Base-by-base conservation (phyloP, 2,797 vertebrate species). In the Schizopygopsis pylzovi region DNA sequence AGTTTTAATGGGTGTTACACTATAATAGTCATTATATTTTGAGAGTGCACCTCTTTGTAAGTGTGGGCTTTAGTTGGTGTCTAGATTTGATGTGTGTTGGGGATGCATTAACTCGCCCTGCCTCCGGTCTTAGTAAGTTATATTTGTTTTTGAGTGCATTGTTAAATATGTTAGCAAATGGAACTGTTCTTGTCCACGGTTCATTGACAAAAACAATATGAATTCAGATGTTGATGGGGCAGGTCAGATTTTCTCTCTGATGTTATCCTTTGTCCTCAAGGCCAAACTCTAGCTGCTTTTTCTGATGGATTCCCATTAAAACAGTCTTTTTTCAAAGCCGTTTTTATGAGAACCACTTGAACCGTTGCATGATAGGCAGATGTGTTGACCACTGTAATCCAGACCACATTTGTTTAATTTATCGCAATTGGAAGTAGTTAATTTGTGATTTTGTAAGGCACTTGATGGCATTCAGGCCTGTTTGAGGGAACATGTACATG, bases 1-100 rank as follows among this genome's bases (percentile, higher is more conserved):
- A 28, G 45, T 65, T 79, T 79, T 59, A 76, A 52, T 84, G 33
- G 73, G n/a, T 79, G 49, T 33, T 70, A 20, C 41, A 28, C 52
- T 71, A n/a, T 78, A 45, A 61, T 33, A 79, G 37, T 79, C 65
- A 78, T 68, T 84, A n/a, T 70, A 56, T 65, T 76, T 37, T 76
- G 33, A 67, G 33, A 25, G 13, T 33, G 6, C n/a, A 65, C 4
- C 43, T 63, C 49, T 28, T 80, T 41, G 71, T 61, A 33, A 45
- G 54, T 59, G 16, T 0, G 1, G 41, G 6, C 11, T 20, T 75
- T 81, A 28, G 49, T 56, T 39, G 41, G 61, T 67, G 25, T 49
- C 78, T 80, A 49, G 25, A 65, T 80, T 25, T 81, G 4, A 56
- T 81, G 33, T 81, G 18, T 81, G 43, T 39, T 56, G 33, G 70